These are phyloP conservation scores for Myotis daubentonii DNA, from an alignment of 2,797 vertebrate species.

Conservation along the genomic window DNA sequence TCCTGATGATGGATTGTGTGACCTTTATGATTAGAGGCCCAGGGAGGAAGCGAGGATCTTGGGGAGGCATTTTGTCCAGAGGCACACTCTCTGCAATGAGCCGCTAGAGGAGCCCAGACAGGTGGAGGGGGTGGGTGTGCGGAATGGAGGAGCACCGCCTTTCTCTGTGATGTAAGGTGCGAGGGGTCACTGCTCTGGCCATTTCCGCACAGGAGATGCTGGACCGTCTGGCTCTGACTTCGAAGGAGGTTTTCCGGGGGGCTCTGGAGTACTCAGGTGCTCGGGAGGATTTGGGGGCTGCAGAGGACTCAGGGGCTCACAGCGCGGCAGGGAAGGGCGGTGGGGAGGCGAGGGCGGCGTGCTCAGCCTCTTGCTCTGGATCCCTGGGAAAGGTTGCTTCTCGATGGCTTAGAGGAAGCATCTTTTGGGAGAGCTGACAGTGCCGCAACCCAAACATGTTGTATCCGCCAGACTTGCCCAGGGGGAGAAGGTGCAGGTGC, in stretches of 20 bases:
- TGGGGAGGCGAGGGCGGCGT: too few relatives aligned
- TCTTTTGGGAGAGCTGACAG: neutral
- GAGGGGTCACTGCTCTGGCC: accelerated
- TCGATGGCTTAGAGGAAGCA: neutral
- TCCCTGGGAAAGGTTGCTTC: neutral
- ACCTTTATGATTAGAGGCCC: neutral
- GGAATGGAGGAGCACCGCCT: neutral
- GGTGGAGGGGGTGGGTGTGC: neutral
- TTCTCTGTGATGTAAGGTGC: too few relatives aligned
- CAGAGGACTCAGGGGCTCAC: neutral
- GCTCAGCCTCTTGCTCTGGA: neutral
- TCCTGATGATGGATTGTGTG: neutral
- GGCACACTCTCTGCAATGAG: neutral
- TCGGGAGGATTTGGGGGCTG: neutral
- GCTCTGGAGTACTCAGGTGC: neutral
- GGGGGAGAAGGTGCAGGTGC: too few relatives aligned
- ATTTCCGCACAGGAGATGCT: neutral
- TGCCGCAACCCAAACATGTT: accelerated
- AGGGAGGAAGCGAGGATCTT: neutral
- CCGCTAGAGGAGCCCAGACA: neutral
- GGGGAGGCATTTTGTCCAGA: neutral
- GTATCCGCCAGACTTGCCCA: accelerated
- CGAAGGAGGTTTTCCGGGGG: neutral
- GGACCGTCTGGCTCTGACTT: neutral
- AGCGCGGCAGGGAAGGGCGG: neutral